Evolutionary conservation across 1,140 invertebrate genomes (phyloP).

Genomic region (Conus ventricosus): DNA sequence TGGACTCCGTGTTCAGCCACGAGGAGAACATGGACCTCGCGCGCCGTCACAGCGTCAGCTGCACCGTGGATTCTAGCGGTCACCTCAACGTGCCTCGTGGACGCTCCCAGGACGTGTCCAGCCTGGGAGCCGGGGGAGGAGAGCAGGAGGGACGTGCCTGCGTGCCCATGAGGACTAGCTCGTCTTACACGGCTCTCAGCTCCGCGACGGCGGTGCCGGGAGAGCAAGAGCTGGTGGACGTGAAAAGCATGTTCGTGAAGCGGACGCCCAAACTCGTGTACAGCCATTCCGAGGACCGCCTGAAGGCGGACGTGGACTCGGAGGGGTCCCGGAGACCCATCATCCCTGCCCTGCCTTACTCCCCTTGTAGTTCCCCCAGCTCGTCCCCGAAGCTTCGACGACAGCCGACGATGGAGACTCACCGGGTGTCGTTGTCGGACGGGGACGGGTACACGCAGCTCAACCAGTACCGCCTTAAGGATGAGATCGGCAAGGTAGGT

Average conservation of each 20-base stretch:
- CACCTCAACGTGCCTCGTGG: slow-evolving; percentile 63
- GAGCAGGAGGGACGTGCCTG: background rate
- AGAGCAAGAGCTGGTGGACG: slow-evolving; percentile 23
- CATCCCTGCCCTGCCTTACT: slow-evolving; percentile 83
- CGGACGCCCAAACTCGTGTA: slow-evolving; percentile 69
- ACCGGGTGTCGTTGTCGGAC: slow-evolving; percentile 87
- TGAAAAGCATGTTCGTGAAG: slow-evolving; percentile 36
- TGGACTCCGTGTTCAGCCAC: slow-evolving; percentile 34
- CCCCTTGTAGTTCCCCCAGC: slow-evolving; percentile 82
- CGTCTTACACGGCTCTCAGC: slow-evolving; percentile 25
- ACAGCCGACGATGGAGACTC: slow-evolving; percentile 86
- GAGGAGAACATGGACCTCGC: slow-evolving; percentile 17
- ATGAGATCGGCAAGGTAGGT: slow-evolving; percentile 94
- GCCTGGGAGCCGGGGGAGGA: background rate
- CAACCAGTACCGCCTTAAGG: slow-evolving; percentile 95
- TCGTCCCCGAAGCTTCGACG: slow-evolving; percentile 85
- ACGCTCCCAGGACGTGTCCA: background rate
- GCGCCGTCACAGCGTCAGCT: slow-evolving; percentile 57
- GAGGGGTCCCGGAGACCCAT: slow-evolving; percentile 57
- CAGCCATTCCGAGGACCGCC: slow-evolving; percentile 68
- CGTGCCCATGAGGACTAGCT: slow-evolving; percentile 7
- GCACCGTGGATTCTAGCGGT: slow-evolving; percentile 58
- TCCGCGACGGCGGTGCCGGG: background rate
- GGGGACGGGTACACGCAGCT: slow-evolving; percentile 90
- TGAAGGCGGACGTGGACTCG: slow-evolving; percentile 43